Conservation (phyloP, 1,140 invertebrate genomes). For the Sweltsa coloradensis region DNA sequence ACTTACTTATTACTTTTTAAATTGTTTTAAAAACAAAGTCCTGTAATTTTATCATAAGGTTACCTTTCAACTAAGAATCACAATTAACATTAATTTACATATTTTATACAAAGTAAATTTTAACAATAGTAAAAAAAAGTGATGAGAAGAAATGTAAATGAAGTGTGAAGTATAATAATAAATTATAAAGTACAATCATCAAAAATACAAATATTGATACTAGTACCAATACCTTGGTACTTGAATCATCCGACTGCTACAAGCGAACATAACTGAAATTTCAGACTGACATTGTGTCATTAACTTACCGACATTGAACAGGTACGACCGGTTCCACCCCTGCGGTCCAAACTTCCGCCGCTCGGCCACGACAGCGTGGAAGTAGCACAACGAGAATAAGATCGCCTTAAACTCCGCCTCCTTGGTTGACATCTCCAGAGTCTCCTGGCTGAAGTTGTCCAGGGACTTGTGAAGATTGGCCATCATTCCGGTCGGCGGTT, state of each 20-base stretch:
- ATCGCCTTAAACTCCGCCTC: constrained; percentile 91
- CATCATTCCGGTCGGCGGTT: constrained; percentile 87
- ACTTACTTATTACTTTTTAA: too few relatives aligned
- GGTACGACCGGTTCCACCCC: constrained; percentile 78
- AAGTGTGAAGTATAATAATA: constrained; percentile 5
- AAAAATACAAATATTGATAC: neutral
- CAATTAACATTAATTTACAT: too few relatives aligned
- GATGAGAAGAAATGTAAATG: too few relatives aligned
- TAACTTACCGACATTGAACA: constrained; percentile 36
- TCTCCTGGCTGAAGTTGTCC: constrained; percentile 89
- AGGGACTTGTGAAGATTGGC: constrained; percentile 89
- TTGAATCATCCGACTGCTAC: too few relatives aligned
- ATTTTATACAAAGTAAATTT: too few relatives aligned
- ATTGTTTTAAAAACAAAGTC: too few relatives aligned
- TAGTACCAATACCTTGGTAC: neutral
- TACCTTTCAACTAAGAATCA: too few relatives aligned
- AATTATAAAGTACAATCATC: neutral
- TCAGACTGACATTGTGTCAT: too few relatives aligned
- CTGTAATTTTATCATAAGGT: too few relatives aligned
- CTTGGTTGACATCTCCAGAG: constrained; percentile 82
- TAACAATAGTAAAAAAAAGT: too few relatives aligned
- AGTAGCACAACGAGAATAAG: constrained; percentile 87
- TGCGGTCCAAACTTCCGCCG: constrained; percentile 87
- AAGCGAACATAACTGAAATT: too few relatives aligned
- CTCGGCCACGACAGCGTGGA: constrained; percentile 89